Evolutionary conservation across 2,888 invertebrate genomes (phyloP), one percentile per base, ranked within the genome.

Genomic region (Chaitophorus viminalis): DNA sequence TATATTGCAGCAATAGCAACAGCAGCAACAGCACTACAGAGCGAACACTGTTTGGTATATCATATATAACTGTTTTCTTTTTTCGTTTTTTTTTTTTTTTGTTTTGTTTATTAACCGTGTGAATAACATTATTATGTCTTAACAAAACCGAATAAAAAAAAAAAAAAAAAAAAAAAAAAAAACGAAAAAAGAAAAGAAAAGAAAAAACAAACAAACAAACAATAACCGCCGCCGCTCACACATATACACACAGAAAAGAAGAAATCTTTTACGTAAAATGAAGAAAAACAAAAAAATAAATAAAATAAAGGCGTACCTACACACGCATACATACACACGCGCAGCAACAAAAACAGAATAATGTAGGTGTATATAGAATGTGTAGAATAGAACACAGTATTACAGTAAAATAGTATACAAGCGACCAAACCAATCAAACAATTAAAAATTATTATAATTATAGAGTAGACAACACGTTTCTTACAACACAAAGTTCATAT

Each of bases 401-500:
- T 89, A 88, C 78, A 79, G 81, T 84, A 75, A 86, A n/a, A 70
- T 29, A 31, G 17, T 17, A 85, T 81, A 89, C 70, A 89, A 89
- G 85, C 68, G 78, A 85, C 88, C 88, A 85, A 87, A 89, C 89
- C 89, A 89, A 89, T 88, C 74, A 89, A 89, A 86, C 86, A 86
- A 88, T 88, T 86, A 78, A 90, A 83, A 68, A 68, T 29, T n/a
- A 68, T n/a, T 29, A 89, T 76, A 89, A 76, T 85, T 78, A 83
- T 65, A 88, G 88, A 88, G 79, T 65, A 88, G 88, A 88, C 89
- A 82, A 88, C 82, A 88, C 82, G 87, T 89, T 88, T 89, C 90
- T 90, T 90, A 90, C 90, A 90, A 90, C 82, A 90, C 90, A 89
- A 90, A 90, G 89, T 90, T 90, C 90, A 90, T 90, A 89, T 90